Percentiles rank a stretch among this genome's conserved stretches.
Evolutionary conservation across 2,797 vertebrate genomes (phyloP).

Genomic region (Gadopsis marmoratus): DNA sequence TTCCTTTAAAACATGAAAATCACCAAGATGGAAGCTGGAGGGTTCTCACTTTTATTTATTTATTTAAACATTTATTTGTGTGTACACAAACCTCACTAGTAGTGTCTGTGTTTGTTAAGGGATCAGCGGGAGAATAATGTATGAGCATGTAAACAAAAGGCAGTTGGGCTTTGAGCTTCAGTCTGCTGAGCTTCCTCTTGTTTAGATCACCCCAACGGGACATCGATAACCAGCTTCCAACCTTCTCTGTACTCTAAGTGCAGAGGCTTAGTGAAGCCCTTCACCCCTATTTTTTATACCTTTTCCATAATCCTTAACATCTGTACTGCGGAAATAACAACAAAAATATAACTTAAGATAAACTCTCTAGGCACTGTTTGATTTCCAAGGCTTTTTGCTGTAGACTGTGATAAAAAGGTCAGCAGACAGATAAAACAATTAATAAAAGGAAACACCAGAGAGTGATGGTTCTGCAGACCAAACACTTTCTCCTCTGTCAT

Average conservation of each 20-base stretch:
- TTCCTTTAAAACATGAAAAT: slow-evolving; percentile 34
- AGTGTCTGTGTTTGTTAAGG: slow-evolving; percentile 68
- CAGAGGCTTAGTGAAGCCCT: slow-evolving; percentile 70
- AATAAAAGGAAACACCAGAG: slow-evolving; percentile 70
- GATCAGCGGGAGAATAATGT: slow-evolving; percentile 60
- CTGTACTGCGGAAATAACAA: slow-evolving; percentile 74
- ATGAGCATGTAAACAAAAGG: slow-evolving; percentile 80
- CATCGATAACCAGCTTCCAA: slow-evolving; percentile 48
- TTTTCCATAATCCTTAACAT: slow-evolving; percentile 62
- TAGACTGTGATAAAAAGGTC: slow-evolving; percentile 80
- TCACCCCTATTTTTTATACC: slow-evolving; percentile 51
- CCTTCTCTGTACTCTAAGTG: slow-evolving; percentile 64
- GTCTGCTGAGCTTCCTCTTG: slow-evolving; percentile 66
- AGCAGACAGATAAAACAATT: slow-evolving; percentile 68
- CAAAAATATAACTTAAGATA: slow-evolving; percentile 82
- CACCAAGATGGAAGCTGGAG: slow-evolving; percentile 23
- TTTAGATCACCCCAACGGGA: slow-evolving; percentile 44
- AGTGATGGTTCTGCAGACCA: slow-evolving; percentile 82
- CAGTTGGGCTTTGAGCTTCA: slow-evolving; percentile 74
- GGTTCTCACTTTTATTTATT: too few species aligned
- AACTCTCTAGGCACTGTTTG: slow-evolving; percentile 90
- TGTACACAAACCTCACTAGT: slow-evolving; percentile 55
- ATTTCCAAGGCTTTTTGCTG: slow-evolving; percentile 87
- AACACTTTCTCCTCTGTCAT: slow-evolving; percentile 75
- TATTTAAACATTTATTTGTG: too few species aligned